Evolutionary conservation across 2,113 vertebrate genomes (phyloP).

Genomic region (Amphilophus citrinellus): DNA sequence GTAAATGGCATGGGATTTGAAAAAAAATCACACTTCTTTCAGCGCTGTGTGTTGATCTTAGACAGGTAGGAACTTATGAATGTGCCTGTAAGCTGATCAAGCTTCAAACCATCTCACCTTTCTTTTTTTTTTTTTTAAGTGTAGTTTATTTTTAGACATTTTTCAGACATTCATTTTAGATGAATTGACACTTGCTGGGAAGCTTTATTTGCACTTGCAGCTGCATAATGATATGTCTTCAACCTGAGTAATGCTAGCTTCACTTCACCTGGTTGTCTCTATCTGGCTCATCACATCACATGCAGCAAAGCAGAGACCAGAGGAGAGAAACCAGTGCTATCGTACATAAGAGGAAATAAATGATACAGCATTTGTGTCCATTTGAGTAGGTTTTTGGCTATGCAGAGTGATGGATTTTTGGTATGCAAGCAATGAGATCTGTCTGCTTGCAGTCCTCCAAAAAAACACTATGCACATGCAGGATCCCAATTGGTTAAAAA

Average conservation of each 20-base stretch:
- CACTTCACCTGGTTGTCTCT: not conserved
- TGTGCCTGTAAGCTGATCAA: not conserved
- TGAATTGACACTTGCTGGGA: not conserved
- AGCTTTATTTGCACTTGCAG: not conserved
- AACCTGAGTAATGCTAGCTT: not conserved
- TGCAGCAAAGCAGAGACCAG: not conserved
- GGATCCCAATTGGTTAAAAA: not conserved
- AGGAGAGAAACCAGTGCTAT: not conserved
- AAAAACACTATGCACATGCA: not conserved
- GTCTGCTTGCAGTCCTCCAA: not conserved
- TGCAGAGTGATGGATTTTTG: not conserved
- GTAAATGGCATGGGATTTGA: not conserved
- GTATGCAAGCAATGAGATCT: not conserved
- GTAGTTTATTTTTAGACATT: not conserved
- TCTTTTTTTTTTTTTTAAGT: not conserved
- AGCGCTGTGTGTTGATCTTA: not conserved
- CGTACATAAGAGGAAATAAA: not conserved
- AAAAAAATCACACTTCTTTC: slow-evolving; percentile 18
- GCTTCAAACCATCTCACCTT: not conserved
- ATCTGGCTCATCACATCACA: not conserved
- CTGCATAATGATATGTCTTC: not conserved
- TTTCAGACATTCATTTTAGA: not conserved
- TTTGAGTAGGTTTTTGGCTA: not conserved
- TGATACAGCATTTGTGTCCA: not conserved
- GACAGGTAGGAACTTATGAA: not conserved